Base-by-base conservation (phyloP, 2,888 invertebrate genomes). In the Erebia epiphron region DNA sequence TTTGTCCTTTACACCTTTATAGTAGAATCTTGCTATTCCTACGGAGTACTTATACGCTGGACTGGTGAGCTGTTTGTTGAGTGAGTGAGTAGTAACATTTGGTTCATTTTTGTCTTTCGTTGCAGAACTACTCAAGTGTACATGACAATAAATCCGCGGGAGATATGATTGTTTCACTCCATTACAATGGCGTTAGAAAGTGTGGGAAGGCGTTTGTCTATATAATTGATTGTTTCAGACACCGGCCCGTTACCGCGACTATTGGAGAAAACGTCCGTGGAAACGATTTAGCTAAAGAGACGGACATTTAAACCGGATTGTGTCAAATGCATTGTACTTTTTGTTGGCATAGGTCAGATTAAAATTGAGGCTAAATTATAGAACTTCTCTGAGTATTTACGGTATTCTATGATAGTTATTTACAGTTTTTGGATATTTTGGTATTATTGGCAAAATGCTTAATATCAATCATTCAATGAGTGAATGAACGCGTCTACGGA, bases 151-250 rank as follows among this genome's bases (percentile, higher is more conserved):
- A 75, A 76, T 77, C 77, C 68, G 77, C 78, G 73, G 76, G 80
- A 83, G 84, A 84, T 86, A 83, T 83, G 80, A 89, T 90, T 90
- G 91, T 89, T 86, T 89, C 85, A 78, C 81, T 86, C 80, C 77
- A 71, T 75, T 80, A 91, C 90, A 92, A 91, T 89, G 80, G 84
- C 81, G 86, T 83, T 92, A 85, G 92, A 92, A 92, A 92, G 92
- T 92, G 91, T 92, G 92, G 86, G 92, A 92, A 90, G 84, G 81
- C 76, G 78, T 79, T 76, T 78, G 80, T 81, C 83, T 79, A 80
- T 81, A 83, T 87, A 84, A 85, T 86, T 89, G 88, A 90, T 90
- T 89, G 88, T 89, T 88, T 83, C 79, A 82, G 79, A 79, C 73
- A 68, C 75, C 41, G 61, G 61, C 67, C 61, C 75, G 79, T 78